Base-by-base conservation (phyloP, 2,888 invertebrate species). In the Trichogramma dendrolimi region DNA sequence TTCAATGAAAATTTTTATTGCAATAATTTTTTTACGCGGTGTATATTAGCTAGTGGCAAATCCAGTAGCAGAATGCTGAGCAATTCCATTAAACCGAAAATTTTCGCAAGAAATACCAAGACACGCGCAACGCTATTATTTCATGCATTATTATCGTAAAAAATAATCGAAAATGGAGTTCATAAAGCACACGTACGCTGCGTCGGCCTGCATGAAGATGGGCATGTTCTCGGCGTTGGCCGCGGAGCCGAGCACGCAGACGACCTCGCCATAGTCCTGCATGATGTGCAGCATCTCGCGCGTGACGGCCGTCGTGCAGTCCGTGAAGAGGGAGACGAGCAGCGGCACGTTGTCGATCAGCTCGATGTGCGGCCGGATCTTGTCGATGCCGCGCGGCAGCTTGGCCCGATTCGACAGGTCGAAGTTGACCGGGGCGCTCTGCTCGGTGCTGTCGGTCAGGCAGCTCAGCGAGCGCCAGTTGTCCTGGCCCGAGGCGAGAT, bases 301-400 rank as follows among this genome's bases (percentile, higher is more conserved):
- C 0, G 95, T 96, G 10, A 93, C 94, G 67, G 87, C 84, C n/a
- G 95, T 88, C 1, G 92, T 94, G 81, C 97, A 98, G 81, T 99
- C 98, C 0, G 98, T 99, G 80, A 98, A 99, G 8, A 99, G 84
- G 0, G 96, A 96, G 14, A 99, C 98, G 59, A 97, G 85, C 42
- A 99, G 82, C 4, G 99, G 98, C 56, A 99, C 98, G 82, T 98
- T 98, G 81, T 99, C 98, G 58, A 98, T 94, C 69, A 90, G 85
- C 76, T 94, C 92, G 69, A 98, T 87, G 80, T 97, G 97, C 0
- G 96, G 96, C 1, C 96, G 87, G 70, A 98, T 96, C 79, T 96
- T 95, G 73, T 96, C 94, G 70, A 98, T 96, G 55, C 98, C 98
- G 58, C 95, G 86, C 0, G 98, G 98, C 52, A 98, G 82, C 78